phyloP scores from a whole-genome alignment of 2,113 vertebrate genomes.

The Cranoglanis bouderius region DNA sequence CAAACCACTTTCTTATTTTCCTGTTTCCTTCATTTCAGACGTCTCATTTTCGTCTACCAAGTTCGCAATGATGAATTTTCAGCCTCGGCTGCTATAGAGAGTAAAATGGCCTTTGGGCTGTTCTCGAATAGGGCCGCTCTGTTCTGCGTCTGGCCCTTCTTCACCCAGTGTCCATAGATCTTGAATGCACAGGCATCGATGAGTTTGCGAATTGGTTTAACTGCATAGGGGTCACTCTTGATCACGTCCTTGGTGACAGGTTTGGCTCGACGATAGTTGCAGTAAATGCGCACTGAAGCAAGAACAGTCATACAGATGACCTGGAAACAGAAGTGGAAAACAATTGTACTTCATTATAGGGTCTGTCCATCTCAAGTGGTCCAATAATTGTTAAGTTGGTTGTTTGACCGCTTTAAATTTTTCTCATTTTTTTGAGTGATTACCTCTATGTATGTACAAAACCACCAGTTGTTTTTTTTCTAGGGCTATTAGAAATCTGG shows the following conservation, averaged over 20 bases:
- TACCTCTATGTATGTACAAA: too few species aligned
- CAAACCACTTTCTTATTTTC: not conserved
- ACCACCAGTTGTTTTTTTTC: too few species aligned
- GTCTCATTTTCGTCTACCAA: slow-evolving; percentile 54
- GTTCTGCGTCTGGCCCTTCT: slow-evolving; percentile 97
- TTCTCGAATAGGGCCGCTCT: slow-evolving; percentile 96
- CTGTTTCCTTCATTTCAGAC: not conserved
- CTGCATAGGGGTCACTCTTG: slow-evolving; percentile 86
- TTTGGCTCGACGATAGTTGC: slow-evolving; percentile 87
- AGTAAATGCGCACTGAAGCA: slow-evolving; percentile 90
- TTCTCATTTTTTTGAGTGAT: too few species aligned
- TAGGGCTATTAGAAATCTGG: too few species aligned
- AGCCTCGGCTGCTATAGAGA: slow-evolving; percentile 77
- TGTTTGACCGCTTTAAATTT: too few species aligned
- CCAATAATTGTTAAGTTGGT: too few species aligned
- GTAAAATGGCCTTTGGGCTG: slow-evolving; percentile 89
- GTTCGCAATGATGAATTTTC: slow-evolving; percentile 61
- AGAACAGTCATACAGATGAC: slow-evolving; percentile 91
- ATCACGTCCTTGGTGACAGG: slow-evolving; percentile 88
- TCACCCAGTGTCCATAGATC: slow-evolving; percentile 98
- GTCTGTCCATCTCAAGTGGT: too few species aligned
- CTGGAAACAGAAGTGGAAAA: slow-evolving; percentile 63
- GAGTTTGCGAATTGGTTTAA: slow-evolving; percentile 89
- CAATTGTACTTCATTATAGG: not conserved
- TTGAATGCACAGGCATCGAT: slow-evolving; percentile 95